Evolutionary conservation across 2,888 invertebrate species (phyloP).

Genomic region (Encarsia formosa): DNA sequence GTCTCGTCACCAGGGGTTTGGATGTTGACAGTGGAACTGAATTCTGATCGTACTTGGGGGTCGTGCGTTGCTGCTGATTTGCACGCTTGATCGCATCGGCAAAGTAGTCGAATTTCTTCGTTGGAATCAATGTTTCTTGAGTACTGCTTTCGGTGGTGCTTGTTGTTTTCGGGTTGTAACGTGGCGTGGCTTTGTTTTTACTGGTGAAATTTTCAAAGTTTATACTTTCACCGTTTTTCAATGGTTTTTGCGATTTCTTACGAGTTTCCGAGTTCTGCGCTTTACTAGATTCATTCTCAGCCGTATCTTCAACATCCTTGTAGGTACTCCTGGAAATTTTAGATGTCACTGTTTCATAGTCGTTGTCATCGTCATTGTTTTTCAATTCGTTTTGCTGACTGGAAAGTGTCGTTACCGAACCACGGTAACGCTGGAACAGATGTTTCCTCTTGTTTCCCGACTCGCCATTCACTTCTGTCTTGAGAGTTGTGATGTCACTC

Average conservation of each 20-base stretch:
- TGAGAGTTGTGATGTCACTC: background rate
- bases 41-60: constrained; percentile 25
- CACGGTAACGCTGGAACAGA: constrained; percentile 15
- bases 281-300: background rate
- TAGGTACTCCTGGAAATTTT: background rate
- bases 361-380: background rate
- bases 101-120: constrained; percentile 45
- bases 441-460: constrained; percentile 15
- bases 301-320: background rate
- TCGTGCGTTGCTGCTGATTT: constrained; percentile 39
- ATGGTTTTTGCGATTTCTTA: constrained; percentile 19
- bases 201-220: constrained; percentile 21
- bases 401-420: background rate
- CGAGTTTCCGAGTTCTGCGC: background rate
- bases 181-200: constrained; percentile 20
- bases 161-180: constrained; percentile 24
- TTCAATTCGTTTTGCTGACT: background rate
- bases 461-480: background rate
- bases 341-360: background rate
- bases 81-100: constrained; percentile 45
- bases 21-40: constrained; percentile 29
- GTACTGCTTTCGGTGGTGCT: constrained; percentile 37
- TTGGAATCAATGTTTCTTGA: constrained; percentile 46
- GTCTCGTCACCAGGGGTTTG: constrained; percentile 49
- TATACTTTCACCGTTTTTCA: constrained; percentile 4